Conservation (phyloP, 2,888 invertebrate species). For the Automeris io region DNA sequence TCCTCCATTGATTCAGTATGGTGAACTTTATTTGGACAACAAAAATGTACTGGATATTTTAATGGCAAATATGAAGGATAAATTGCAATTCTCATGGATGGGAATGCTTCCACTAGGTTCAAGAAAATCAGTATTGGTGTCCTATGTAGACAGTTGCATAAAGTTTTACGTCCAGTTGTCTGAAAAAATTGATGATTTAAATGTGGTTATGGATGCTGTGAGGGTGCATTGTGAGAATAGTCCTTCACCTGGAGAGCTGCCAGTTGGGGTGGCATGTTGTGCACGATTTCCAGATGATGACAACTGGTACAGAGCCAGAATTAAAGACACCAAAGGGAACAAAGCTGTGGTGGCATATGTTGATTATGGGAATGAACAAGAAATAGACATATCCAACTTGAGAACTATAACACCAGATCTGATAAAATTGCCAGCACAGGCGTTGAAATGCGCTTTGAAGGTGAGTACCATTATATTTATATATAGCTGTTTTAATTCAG, state of each 20-base stretch:
- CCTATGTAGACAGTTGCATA: slow-evolving; percentile 82
- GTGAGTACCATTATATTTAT: slow-evolving; percentile 27
- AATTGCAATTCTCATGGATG: slow-evolving; percentile 55
- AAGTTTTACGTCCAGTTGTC: slow-evolving; percentile 86
- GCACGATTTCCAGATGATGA: slow-evolving; percentile 88
- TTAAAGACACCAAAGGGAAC: slow-evolving; percentile 78
- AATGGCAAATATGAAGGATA: slow-evolving; percentile 53
- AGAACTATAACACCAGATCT: slow-evolving; percentile 80
- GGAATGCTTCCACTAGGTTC: slow-evolving; percentile 50
- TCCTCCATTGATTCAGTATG: slow-evolving; percentile 84
- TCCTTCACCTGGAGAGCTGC: slow-evolving; percentile 60
- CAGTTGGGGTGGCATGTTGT: slow-evolving; percentile 81
- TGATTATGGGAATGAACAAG: slow-evolving; percentile 96
- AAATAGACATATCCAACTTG: slow-evolving; percentile 77
- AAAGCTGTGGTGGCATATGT: slow-evolving; percentile 88
- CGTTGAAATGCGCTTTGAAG: slow-evolving; percentile 86
- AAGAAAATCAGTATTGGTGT: slow-evolving; percentile 74
- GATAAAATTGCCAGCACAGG: slow-evolving; percentile 82
- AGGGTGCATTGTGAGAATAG: slow-evolving; percentile 77
- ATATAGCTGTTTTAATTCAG: too few relatives aligned
- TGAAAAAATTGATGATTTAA: slow-evolving; percentile 76
- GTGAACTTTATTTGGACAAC: slow-evolving; percentile 80
- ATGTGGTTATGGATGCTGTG: slow-evolving; percentile 82
- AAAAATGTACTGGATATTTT: slow-evolving; percentile 79
- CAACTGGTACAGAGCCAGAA: slow-evolving; percentile 94